Evolutionary conservation across 2,888 invertebrate species (phyloP), one percentile per base, ranked within the genome.

Genomic region (Drosophila paranaensis): DNA sequence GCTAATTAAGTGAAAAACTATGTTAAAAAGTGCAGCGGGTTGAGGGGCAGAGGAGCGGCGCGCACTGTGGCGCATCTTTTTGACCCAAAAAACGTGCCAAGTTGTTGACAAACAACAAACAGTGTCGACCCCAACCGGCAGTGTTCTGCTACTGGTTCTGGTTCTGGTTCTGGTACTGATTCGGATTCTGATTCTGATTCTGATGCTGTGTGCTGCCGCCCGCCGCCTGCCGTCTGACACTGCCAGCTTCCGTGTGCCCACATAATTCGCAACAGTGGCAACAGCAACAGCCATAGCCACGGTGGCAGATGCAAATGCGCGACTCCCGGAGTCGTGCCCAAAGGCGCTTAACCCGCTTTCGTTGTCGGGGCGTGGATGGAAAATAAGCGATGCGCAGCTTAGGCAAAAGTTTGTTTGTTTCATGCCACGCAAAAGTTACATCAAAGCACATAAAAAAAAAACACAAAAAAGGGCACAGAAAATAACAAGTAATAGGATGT

Each of bases 1-100:
- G 88, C 86, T 88, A 87, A 87, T 87, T 87, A 87, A 87, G 87
- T 87, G 88, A 88, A 84, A 87, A 87, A 86, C 84, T 84, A 75
- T 80, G 85, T 87, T 87, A 74, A 79, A 81, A 79, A 82, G 46
- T 82, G 76, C 79, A 56, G 71, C 39, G 33, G 56, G 55, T 6
- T 11, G 54, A n/a, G 54, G 54, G 2, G n/a, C 2, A 13, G 11
- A 13, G 20, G 20, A 20, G 20, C 20, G 20, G 20, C 20, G 20
- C 20, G 40, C 40, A 30, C 40, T 40, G 42, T 45, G 60, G 14
- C 51, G 69, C 81, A 77, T 79, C 69, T 80, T 70, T 80, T 79
- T 79, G 81, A 79, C 78, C 78, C 71, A 78, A 83, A 82, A 88
- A 80, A 71, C 78, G 71, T 80, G 78, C 81, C 74, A 87, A 89